phyloP scores from a whole-genome alignment of 2,888 invertebrate genomes.

The Drosophila kambysellisi region DNA sequence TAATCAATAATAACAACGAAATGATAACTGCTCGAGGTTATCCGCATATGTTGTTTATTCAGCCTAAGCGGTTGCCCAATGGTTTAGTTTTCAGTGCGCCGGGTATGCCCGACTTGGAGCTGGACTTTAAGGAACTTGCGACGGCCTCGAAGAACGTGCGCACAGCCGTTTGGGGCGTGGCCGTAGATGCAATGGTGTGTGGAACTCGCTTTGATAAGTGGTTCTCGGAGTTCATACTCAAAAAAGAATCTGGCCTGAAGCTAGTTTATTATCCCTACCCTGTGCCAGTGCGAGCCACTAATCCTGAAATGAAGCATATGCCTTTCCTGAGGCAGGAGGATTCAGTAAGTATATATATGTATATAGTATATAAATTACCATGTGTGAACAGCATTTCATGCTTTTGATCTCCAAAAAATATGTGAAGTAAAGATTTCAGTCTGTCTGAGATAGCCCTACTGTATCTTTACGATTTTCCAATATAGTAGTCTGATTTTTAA shows the following conservation, averaged over 20 bases:
- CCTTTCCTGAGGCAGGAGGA: slow-evolving; percentile 71
- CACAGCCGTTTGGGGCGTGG: slow-evolving; percentile 87
- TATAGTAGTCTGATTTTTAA: not conserved
- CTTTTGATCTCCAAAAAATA: not conserved
- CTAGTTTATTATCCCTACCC: slow-evolving; percentile 88
- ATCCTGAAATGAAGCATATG: slow-evolving; percentile 72
- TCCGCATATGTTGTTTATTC: slow-evolving; percentile 79
- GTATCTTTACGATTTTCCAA: not conserved
- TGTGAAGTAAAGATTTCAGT: not conserved
- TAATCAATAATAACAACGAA: slow-evolving; percentile 75
- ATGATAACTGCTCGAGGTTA: slow-evolving; percentile 82
- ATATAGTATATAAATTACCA: not conserved
- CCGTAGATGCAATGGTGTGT: slow-evolving; percentile 89
- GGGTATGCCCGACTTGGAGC: slow-evolving; percentile 86
- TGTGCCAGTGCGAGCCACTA: slow-evolving; percentile 75
- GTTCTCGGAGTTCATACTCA: slow-evolving; percentile 87
- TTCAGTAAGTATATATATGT: slow-evolving; percentile 61
- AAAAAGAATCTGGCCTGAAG: slow-evolving; percentile 86
- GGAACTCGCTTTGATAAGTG: slow-evolving; percentile 90
- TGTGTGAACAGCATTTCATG: not conserved
- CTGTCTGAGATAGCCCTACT: not conserved
- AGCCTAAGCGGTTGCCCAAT: slow-evolving; percentile 80
- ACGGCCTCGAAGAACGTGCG: slow-evolving; percentile 74
- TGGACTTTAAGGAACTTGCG: slow-evolving; percentile 84
- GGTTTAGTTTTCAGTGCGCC: slow-evolving; percentile 87